These are phyloP conservation scores for Jordanella pulchra DNA, from an alignment of 2,797 vertebrate species.

Conservation along the genomic window DNA sequence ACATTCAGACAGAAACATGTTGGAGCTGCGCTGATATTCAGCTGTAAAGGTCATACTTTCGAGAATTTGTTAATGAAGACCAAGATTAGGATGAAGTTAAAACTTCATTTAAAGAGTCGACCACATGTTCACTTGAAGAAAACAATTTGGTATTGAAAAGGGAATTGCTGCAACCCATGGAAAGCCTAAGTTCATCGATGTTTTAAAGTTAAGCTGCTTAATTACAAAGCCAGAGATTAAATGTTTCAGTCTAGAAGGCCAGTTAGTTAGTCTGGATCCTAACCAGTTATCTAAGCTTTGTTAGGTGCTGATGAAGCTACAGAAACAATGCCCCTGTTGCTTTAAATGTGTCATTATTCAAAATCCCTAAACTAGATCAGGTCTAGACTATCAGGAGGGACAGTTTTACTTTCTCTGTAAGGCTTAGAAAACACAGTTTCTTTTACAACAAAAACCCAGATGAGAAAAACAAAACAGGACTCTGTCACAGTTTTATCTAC, in stretches of 20 bases:
- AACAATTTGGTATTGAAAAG: neutral
- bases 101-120: neutral
- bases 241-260: neutral
- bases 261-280: neutral
- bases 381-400: neutral
- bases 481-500: neutral
- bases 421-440: constrained; percentile 10
- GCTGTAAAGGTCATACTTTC: constrained; percentile 7
- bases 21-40: neutral
- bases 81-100: neutral
- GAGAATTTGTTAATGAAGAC: neutral
- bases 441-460: neutral
- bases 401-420: neutral
- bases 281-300: neutral
- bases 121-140: neutral
- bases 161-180: neutral
- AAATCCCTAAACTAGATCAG: neutral
- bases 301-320: constrained; percentile 15
- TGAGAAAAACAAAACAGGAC: neutral
- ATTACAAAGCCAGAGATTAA: neutral
- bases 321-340: neutral
- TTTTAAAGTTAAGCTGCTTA: neutral
- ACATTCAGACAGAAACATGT: neutral
- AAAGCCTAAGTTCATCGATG: neutral
- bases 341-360: neutral